Base-by-base conservation (phyloP, 2,888 invertebrate species). In the Oscheius myriophilus region DNA sequence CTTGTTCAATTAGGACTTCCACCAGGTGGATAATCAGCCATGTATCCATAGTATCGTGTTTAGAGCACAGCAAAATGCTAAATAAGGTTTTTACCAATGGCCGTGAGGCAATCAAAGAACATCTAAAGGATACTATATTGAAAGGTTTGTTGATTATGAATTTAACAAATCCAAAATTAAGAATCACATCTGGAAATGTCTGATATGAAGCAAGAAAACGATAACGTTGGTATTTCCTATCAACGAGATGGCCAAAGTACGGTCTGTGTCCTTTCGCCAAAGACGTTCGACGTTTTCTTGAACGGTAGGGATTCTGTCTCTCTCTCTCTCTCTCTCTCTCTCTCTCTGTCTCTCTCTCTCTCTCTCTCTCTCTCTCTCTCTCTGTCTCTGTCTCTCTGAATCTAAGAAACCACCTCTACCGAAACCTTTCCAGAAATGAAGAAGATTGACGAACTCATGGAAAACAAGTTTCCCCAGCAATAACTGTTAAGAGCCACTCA, bases 21-120 rank as follows among this genome's bases (percentile, higher is more conserved):
- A 39, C 67, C 67, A n/a, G 64, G 64, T 64, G 23, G 4, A 33
- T 9, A 54, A 54, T 6, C 18, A 33, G 11, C 1, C 1, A 1
- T 12, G 2, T n/a, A n/a, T 12, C 23, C 23, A 33, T 16, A 14
- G 7, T 9, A 53, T 25, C 7, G 16, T 3, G 54, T 64, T 39
- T 43, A 55, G 67, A 67, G 18, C 67, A 67, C 33, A 52, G 58
- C 43, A 67, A 58, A 33, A 52, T 67, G 51, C n/a, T 67, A 12
- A 14, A 23, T 7, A 46, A 33, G 45, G 41, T 67, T 12, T 59
- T 21, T 41, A 23, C 51, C 9, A 33, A 16, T 16, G 3, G 23
- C 7, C 12, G 23, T 0, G 58, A 58, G 23, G 49, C 26, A 12
- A 45, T 65, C 12, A 54, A 45, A 14, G 26, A 46, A 14, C 26